Conservation (phyloP, 2,113 vertebrate genomes). For the Poecilia latipinna region DNA sequence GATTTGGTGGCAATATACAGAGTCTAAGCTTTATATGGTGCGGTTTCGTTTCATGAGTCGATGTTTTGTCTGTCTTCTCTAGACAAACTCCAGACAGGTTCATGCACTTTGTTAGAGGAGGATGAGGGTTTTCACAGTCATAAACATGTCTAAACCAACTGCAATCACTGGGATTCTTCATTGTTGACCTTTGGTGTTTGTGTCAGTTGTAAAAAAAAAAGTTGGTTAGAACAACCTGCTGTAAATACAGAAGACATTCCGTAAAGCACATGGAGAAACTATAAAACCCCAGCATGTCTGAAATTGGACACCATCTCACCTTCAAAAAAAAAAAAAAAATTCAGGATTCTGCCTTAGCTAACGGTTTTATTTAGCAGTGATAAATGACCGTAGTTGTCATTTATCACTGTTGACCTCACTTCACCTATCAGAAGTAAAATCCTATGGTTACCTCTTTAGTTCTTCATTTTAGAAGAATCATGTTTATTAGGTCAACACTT, state of each 20-base stretch:
- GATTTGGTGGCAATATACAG: no score
- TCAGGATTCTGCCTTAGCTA: not conserved
- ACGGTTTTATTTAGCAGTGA: not conserved
- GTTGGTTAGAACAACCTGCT: not conserved
- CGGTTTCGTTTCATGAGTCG: not conserved
- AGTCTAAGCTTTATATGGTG: no score
- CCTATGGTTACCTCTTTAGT: not conserved
- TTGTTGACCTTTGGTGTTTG: constrained; percentile 2
- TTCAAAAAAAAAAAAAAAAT: not conserved
- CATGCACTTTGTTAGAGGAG: constrained; percentile 20
- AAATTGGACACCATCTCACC: not conserved
- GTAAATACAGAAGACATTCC: not conserved
- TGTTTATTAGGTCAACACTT: no score
- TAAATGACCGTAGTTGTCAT: no score
- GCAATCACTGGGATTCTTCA: constrained; percentile 33
- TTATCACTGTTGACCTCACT: not conserved
- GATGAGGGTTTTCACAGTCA: constrained; percentile 29
- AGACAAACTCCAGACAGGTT: constrained; percentile 45
- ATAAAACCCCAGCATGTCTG: not conserved
- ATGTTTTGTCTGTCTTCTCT: constrained; percentile 13
- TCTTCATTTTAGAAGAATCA: no score
- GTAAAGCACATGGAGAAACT: not conserved
- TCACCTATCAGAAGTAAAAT: not conserved
- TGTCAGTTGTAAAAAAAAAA: not conserved
- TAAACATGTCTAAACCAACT: constrained; percentile 44